These are phyloP conservation scores for Euzophera pinguis DNA, from an alignment of 2,888 invertebrate genomes.

Conservation along the genomic window DNA sequence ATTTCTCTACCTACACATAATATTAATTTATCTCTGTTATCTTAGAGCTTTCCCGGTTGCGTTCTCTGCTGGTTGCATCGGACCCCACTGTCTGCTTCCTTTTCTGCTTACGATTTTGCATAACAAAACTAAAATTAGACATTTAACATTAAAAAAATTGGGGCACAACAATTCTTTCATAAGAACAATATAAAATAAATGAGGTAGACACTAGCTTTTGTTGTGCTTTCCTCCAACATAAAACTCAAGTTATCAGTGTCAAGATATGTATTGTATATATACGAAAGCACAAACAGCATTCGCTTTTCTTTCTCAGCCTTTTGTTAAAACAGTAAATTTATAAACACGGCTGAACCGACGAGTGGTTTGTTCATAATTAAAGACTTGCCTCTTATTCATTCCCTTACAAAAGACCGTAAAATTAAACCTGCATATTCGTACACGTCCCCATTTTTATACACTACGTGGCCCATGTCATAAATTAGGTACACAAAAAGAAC, in stretches of 20 bases:
- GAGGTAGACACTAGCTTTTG: no score
- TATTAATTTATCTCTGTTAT: no score
- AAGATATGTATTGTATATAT: constrained; percentile 28
- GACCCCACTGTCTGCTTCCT: no score
- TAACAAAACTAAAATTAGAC: no score
- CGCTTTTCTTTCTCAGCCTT: constrained; percentile 36
- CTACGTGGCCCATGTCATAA: constrained; percentile 61
- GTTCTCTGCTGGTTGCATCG: no score
- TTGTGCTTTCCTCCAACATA: constrained; percentile 7
- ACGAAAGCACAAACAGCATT: constrained; percentile 31
- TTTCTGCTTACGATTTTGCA: no score
- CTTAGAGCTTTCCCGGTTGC: no score
- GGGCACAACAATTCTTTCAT: no score
- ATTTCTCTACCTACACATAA: no score
- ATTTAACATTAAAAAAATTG: no score
- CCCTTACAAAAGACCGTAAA: constrained; percentile 60
- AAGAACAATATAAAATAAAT: no score
- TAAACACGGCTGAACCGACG: constrained; percentile 37
- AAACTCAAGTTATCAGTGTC: constrained; percentile 18
- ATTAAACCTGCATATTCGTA: constrained; percentile 69
- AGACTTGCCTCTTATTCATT: constrained; percentile 62
- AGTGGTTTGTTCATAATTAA: constrained; percentile 60
- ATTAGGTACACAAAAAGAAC: constrained; percentile 65
- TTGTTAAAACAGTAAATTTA: constrained; percentile 49
- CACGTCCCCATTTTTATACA: constrained; percentile 58